Evolutionary conservation across 2,797 vertebrate species (phyloP).

Genomic region (Epinephelus coioides): DNA sequence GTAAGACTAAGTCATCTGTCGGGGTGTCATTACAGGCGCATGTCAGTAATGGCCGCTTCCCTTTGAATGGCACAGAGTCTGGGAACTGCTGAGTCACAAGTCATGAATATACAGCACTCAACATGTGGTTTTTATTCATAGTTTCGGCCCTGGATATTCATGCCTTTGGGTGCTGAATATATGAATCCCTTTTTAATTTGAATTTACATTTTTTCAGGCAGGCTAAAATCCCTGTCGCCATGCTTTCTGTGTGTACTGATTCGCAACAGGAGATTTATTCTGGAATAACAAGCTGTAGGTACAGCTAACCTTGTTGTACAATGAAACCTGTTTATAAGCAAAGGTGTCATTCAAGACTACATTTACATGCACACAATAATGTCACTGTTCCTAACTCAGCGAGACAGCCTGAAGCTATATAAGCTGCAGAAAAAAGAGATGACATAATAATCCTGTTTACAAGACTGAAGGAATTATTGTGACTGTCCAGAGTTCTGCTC

Average conservation of each 20-base stretch:
- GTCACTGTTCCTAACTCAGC: neutral
- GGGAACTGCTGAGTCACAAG: neutral
- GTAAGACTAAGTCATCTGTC: neutral
- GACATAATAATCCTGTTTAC: slow-evolving; percentile 22
- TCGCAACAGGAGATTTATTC: slow-evolving; percentile 17
- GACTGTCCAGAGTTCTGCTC: neutral
- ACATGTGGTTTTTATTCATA: slow-evolving; percentile 13
- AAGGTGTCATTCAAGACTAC: slow-evolving; percentile 1
- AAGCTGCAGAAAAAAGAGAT: neutral
- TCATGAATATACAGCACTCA: neutral
- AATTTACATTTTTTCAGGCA: slow-evolving; percentile 12
- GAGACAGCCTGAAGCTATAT: neutral
- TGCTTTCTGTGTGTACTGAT: slow-evolving; percentile 19
- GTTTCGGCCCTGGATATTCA: neutral
- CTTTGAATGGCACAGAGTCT: neutral
- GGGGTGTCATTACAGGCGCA: neutral
- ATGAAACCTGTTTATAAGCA: neutral
- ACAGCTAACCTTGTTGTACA: slow-evolving; percentile 19
- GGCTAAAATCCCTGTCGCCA: slow-evolving; percentile 7
- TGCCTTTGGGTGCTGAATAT: slow-evolving; percentile 31
- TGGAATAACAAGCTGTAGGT: neutral
- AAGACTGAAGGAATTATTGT: slow-evolving; percentile 13
- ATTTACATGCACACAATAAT: slow-evolving; percentile 21
- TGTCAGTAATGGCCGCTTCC: neutral
- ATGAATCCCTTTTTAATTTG: slow-evolving; percentile 43